Conservation (phyloP, 2,888 invertebrate genomes). For the Thymelicus sylvestris region DNA sequence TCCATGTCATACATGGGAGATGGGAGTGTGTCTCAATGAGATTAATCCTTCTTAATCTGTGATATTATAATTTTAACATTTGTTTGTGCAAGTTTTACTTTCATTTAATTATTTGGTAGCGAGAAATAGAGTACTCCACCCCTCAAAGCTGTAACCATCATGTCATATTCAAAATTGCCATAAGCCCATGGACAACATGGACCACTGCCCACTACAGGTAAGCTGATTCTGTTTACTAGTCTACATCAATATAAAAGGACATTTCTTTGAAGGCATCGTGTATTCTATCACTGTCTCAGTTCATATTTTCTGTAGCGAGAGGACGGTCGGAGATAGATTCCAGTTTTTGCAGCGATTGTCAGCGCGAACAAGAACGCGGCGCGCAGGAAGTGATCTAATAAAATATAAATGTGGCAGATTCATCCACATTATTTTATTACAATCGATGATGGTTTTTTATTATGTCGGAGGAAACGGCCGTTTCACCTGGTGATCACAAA, state of each 20-base stretch:
- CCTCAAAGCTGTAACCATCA: too few species aligned
- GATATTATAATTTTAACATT: too few species aligned
- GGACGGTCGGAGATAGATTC: neutral
- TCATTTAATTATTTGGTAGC: too few species aligned
- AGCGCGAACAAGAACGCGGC: neutral
- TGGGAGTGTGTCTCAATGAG: too few species aligned
- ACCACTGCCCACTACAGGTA: too few species aligned
- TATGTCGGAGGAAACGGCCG: neutral
- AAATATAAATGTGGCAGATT: constrained; percentile 1
- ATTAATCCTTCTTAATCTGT: too few species aligned
- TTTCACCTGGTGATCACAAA: neutral
- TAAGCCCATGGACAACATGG: too few species aligned
- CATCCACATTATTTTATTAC: constrained; percentile 1
- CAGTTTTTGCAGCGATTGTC: constrained; percentile 10
- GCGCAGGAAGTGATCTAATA: constrained; percentile 18
- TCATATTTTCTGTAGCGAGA: constrained; percentile 1
- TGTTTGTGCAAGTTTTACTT: too few species aligned
- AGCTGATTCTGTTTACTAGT: too few species aligned
- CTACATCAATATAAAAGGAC: neutral
- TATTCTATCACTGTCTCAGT: constrained; percentile 8
- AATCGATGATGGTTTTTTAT: neutral
- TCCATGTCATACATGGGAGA: too few species aligned
- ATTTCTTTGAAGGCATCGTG: neutral
- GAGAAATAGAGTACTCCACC: too few species aligned
- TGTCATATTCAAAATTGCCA: too few species aligned